Evolutionary conservation across 2,888 invertebrate genomes (phyloP), one percentile per base, ranked within the genome.

Genomic region (Trichopria drosophilae): DNA sequence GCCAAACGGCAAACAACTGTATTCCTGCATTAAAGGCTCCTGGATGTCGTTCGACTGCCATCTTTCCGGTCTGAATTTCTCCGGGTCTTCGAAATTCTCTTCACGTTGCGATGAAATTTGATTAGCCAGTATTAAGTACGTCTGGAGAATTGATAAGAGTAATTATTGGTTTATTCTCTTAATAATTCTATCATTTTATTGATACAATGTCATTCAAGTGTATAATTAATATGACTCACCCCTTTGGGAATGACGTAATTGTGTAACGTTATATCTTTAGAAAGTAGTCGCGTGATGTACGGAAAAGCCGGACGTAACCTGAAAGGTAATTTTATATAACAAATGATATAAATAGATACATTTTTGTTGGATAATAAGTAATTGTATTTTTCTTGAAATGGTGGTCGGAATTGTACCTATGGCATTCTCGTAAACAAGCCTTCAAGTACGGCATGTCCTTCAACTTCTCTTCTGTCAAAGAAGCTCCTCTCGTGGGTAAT

Each of bases 231-330:
- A 24, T n/a, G 24, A 56, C 64, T 65, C 44, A 74, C 74, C 39
- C 69, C 73, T 57, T 72, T 69, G 6, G 74, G 74, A 55, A 75
- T 82, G 76, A 77, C 80, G 64, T 84, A 86, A 65, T 79, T 81
- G 60, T 85, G 82, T 57, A 86, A 69, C 28, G 77, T 77, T 29
- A 84, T 80, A 60, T 82, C 82, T 60, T 80, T 81, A 4, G 81
- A 79, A 5, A 85, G 66, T 37, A 84, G 74, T 58, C 86, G 78
- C 22, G 81, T 82, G 15, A 86, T 67, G 36, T 84, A 77, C 2
- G 85, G 85, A 59, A 86, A 83, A 0, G 86, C 83, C 10, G 85
- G 84, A 46, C 81, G 80, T 55, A 86, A 76, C 67, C 83, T 82
- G 69, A 36, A 32, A 12, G 9, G 13, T 32, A 12, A 32, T 32